phyloP scores from a whole-genome alignment of 2,113 vertebrate species.

The Ia io region DNA sequence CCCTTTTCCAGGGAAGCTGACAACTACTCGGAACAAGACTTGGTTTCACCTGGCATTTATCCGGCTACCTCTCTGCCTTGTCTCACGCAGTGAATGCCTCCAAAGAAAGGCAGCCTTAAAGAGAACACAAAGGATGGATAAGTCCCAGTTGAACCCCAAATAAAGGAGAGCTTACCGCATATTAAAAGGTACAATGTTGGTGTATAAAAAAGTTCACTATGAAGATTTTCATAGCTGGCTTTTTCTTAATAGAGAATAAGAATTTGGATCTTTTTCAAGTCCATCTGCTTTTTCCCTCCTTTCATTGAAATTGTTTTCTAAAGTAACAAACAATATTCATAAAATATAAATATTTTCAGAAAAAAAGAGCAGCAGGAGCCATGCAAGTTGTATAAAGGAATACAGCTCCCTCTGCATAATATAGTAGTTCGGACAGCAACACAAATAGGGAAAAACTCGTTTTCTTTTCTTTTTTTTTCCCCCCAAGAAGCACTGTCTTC shows the following conservation, averaged over 20 bases:
- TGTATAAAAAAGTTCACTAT: constrained; percentile 49
- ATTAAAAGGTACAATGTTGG: constrained; percentile 52
- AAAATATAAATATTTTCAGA: constrained; percentile 61
- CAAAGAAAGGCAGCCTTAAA: constrained; percentile 1
- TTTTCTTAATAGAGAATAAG: constrained; percentile 47
- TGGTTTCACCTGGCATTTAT: not conserved
- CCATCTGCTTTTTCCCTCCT: not conserved
- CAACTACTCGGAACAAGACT: not conserved
- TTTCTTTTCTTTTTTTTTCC: not conserved
- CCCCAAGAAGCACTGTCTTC: constrained; percentile 47
- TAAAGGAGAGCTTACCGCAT: not conserved
- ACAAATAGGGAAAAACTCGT: not conserved
- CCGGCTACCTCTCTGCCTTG: not conserved
- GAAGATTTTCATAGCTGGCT: constrained; percentile 51
- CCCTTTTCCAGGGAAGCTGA: constrained; percentile 12
- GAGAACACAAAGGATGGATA: not conserved
- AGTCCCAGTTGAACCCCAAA: not conserved
- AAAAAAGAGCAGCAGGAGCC: constrained; percentile 46
- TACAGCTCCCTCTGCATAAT: constrained; percentile 42
- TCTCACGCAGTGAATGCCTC: constrained; percentile 51
- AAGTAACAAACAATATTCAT: constrained; percentile 35
- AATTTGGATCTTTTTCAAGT: constrained; percentile 42
- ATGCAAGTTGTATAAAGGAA: constrained; percentile 36
- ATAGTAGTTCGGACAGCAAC: constrained; percentile 43
- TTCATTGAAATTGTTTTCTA: constrained; percentile 35